Conservation (phyloP, 1,140 invertebrate species). For the Campoletis sonorensis region DNA sequence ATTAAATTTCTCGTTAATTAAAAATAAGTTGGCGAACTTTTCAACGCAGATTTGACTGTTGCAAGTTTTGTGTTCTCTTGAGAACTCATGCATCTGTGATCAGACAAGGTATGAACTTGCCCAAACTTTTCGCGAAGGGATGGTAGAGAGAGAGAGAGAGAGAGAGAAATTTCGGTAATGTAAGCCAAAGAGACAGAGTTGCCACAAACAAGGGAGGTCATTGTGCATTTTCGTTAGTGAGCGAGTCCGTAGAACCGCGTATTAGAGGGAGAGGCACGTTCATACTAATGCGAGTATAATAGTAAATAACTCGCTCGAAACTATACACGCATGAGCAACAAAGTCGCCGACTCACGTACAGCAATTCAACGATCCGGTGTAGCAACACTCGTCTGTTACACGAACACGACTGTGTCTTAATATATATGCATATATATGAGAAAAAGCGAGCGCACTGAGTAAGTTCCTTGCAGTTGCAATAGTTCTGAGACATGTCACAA, state of each 20-base stretch:
- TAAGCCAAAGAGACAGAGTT: neutral
- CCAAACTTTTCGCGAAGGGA: conserved; percentile 15
- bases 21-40: no score
- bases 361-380: neutral
- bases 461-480: conserved; percentile 2
- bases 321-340: neutral
- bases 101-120: neutral
- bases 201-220: neutral
- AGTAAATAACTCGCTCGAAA: conserved; percentile 19
- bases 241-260: neutral
- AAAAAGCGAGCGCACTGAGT: neutral
- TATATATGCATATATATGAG: neutral
- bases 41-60: neutral
- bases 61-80: conserved; percentile 1
- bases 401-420: neutral
- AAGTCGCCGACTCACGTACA: conserved; percentile 1
- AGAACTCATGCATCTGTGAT: neutral
- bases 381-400: neutral
- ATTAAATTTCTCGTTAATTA: no score
- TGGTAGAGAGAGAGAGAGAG: neutral
- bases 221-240: conserved; percentile 27
- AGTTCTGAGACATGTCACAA: conserved; percentile 16
- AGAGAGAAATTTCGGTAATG: conserved; percentile 11
- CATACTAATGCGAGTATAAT: conserved; percentile 16
- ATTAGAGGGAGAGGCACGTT: conserved; percentile 1